Base-by-base conservation (phyloP, 2,888 invertebrate species). In the Homarus gammarus region DNA sequence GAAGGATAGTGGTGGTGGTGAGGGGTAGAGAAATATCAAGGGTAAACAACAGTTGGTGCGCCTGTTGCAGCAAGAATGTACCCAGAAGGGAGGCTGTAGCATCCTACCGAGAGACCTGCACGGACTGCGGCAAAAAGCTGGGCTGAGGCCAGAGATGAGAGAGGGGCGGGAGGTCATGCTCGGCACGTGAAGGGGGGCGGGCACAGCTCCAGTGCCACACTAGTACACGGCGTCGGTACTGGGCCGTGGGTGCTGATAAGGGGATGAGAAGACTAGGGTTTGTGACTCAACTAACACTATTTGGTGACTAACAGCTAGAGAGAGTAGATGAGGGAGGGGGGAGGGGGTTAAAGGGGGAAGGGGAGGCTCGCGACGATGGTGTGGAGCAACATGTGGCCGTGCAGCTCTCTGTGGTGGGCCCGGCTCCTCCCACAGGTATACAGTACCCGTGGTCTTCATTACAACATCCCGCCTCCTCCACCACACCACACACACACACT, bases 81-180 rank as follows among this genome's bases (percentile, higher is more conserved):
- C 70, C 31, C 70, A 70, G 31, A 8, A 70, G 31, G 70, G 12
- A 31, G 70, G 33, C n/a, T 27, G 70, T 36, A 10, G 27, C 70
- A 36, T 33, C 70, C 27, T 70, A 70, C 70, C 70, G 18, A 70
- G 70, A 70, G 70, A 70, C 70, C 70, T 70, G 70, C 70, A 70
- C 70, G 70, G 70, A 31, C 31, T 31, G 70, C 36, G 70, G 70
- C 70, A 31, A 70, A 70, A n/a, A n/a, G 70, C 70, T 70, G 70
- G 70, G 27, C 70, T 31, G 27, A 31, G 31, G 70, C 12, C 31
- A 36, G 18, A 18, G 27, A n/a, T n/a, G n/a, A 33, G 27, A 70
- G 27, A n/a, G 15, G 36, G 70, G 36, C 31, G 31, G 18, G 27
- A 27, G n/a, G 64, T 70, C 70, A 70, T 70, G 70, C 70, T 31